Evolutionary conservation across 2,888 invertebrate genomes (phyloP), one percentile per base, ranked within the genome.

Genomic region (Stramonita haemastoma): DNA sequence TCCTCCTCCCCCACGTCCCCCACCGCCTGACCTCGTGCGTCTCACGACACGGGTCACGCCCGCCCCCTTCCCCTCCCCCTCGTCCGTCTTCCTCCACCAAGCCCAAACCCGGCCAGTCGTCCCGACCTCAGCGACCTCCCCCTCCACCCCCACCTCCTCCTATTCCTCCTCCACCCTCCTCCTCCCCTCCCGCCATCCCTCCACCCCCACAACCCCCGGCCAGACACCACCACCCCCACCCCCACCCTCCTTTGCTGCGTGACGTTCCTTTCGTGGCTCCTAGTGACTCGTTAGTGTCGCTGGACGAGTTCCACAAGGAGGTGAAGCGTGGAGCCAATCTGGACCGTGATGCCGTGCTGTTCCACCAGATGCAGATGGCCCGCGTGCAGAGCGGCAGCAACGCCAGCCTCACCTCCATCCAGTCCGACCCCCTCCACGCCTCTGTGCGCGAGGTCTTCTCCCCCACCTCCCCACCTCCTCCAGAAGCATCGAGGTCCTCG

Each of bases 341-440:
- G 46, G 94, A 95, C 91, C 92, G 95, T 56, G 95, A 95, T 92
- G 95, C 95, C 26, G 91, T 95, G 26, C 91, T 95, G 34, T 95
- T 95, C 89, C 94, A 95, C 89, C 93, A 94, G 89, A 95, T 95
- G 94, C 93, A 95, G 87, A 94, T 95, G 94, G 94, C 94, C 36
- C 92, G 94, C 87, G 93, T 93, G 6, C 90, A 94, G 46, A 92
- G 92, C 87, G 91, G 92, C n/a, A 95, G 94, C 88, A 93, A 91
- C 46, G 92, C 92, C 56, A 94, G 94, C 89, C 92, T 95, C 36
- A 93, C 93, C 86, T 94, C 95, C 4, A 93, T 93, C 29, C 94
- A 95, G 90, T 95, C 95, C 29, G 94, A 94, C 36, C 94, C 94
- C 0, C 92, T 93, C 56, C 92, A 92, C 89, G 90, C 92, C 13